Percentiles rank a stretch among this genome's conserved stretches.
Evolutionary conservation across 2,113 vertebrate species (phyloP).

Genomic region (Oxyura jamaicensis): DNA sequence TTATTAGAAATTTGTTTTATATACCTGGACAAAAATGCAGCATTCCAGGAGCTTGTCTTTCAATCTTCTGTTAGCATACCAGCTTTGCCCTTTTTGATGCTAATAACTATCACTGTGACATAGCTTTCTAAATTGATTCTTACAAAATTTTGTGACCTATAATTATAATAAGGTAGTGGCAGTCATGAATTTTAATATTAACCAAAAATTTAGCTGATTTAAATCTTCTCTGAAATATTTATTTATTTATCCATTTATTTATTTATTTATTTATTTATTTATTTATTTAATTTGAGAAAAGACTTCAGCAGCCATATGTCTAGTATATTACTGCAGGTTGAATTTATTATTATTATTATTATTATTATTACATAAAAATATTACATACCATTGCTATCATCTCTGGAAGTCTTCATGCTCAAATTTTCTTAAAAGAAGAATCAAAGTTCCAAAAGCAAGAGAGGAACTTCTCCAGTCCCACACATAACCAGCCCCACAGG

Average conservation of each 20-base stretch:
- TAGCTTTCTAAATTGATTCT: background rate
- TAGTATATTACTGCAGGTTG: background rate
- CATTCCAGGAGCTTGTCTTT: background rate
- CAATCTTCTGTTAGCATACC: background rate
- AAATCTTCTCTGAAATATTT: background rate
- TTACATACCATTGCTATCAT: background rate
- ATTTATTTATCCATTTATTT: background rate
- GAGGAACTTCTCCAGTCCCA: background rate
- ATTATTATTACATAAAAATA: too few relatives aligned
- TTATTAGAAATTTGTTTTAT: background rate
- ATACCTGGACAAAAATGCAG: background rate
- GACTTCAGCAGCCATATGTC: background rate
- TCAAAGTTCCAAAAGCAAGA: background rate
- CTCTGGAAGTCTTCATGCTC: background rate
- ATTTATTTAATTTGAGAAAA: background rate
- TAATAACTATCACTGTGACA: background rate
- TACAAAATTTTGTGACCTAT: background rate
- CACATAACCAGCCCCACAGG: background rate
- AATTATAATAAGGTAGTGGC: background rate
- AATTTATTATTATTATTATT: background rate
- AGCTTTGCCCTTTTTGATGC: background rate
- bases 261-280: background rate
- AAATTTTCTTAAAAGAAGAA: background rate
- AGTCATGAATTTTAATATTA: slow-evolving; percentile 19
- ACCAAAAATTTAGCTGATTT: background rate